phyloP scores from a whole-genome alignment of 1,140 invertebrate species.

The Drosophila kohkoa region DNA sequence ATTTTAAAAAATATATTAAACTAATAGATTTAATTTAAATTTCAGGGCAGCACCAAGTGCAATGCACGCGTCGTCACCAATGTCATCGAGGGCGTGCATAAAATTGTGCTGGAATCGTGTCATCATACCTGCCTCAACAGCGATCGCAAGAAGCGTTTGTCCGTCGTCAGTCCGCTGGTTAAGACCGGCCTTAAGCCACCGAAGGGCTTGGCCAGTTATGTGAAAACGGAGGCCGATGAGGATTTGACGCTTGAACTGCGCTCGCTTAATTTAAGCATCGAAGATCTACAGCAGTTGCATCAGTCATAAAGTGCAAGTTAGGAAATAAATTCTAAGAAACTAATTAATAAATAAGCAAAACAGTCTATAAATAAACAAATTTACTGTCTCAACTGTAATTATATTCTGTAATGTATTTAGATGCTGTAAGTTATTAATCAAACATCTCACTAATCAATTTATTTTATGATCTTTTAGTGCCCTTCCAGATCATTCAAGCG shows the following conservation, averaged over 20 bases:
- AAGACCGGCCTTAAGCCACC: conserved; percentile 23
- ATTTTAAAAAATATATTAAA: too few species aligned
- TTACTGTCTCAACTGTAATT: background rate
- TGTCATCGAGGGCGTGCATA: conserved; percentile 76
- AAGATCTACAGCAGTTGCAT: conserved; percentile 66
- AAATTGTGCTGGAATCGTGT: conserved; percentile 77
- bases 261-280: conserved; percentile 66
- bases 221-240: conserved; percentile 58
- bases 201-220: conserved; percentile 19
- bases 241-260: conserved; percentile 65
- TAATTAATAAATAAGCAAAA: conserved; percentile 14
- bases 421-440: background rate
- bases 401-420: background rate
- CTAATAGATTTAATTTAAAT: background rate
- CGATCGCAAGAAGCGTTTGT: conserved; percentile 70
- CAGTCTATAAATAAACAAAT: conserved; percentile 8
- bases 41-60: conserved; percentile 83
- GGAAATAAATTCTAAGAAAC: conserved; percentile 36
- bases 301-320: conserved; percentile 52
- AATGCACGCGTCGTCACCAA: conserved; percentile 82
- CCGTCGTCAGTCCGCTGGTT: conserved; percentile 10
- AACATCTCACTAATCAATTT: background rate
- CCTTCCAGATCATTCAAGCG: conserved; percentile 41
- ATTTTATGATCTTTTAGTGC: conserved; percentile 40
- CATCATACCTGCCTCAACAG: conserved; percentile 75